These are phyloP conservation scores for Aldabrachelys gigantea DNA, from an alignment of 2,113 vertebrate species.

Conservation along the genomic window DNA sequence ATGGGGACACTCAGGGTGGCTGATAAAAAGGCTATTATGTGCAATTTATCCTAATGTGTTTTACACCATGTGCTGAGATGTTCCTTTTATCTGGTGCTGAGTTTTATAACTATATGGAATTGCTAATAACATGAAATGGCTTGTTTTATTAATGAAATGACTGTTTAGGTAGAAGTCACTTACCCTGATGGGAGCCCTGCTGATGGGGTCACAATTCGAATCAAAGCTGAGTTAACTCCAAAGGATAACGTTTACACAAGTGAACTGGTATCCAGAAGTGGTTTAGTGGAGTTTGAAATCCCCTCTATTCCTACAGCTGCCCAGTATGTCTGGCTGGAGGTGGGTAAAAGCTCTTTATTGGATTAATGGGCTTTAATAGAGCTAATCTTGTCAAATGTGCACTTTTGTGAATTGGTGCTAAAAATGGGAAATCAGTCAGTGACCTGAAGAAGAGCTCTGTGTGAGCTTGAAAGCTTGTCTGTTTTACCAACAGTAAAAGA, in stretches of 20 bases:
- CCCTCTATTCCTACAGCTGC: slow-evolving; percentile 91
- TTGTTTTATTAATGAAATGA: background rate
- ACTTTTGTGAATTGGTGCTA: slow-evolving; percentile 17
- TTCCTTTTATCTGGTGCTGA: background rate
- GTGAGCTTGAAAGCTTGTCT: background rate
- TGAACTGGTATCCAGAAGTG: slow-evolving; percentile 84
- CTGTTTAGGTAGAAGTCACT: slow-evolving; percentile 88
- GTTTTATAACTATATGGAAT: background rate
- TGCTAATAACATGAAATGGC: background rate
- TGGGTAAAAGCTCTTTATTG: slow-evolving; percentile 75
- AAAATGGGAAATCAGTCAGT: slow-evolving; percentile 17
- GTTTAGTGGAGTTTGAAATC: slow-evolving; percentile 90
- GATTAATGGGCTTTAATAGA: slow-evolving; percentile 45
- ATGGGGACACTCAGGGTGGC: fast-evolving
- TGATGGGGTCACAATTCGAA: slow-evolving; percentile 85
- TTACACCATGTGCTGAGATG: background rate
- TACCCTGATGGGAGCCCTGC: slow-evolving; percentile 93
- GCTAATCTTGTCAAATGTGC: slow-evolving; percentile 64
- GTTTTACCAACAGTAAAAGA: background rate
- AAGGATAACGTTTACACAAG: slow-evolving; percentile 92
- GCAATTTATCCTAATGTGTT: background rate
- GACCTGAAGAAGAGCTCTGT: no score
- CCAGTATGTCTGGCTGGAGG: slow-evolving; percentile 96
- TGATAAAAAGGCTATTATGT: fast-evolving
- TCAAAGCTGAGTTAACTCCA: slow-evolving; percentile 90